Evolutionary conservation across 2,888 invertebrate genomes (phyloP), one percentile per base, ranked within the genome.

Genomic region (Xylota segnis): DNA sequence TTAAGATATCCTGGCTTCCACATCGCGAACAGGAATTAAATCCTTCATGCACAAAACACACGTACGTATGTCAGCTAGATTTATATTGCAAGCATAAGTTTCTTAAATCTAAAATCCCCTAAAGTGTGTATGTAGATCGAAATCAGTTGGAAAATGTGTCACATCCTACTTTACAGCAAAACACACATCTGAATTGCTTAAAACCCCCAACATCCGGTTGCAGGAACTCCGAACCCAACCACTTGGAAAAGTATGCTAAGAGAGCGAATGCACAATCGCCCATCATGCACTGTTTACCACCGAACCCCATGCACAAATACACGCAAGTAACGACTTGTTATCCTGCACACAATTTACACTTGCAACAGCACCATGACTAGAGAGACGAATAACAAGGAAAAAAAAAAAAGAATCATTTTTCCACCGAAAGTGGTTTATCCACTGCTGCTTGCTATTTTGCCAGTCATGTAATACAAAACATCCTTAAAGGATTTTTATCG

Each of bases 191-290:
- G 37, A 37, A 50, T 50, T 50, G 59, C 43, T 52, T 12, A 10
- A 34, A 70, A 23, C 23, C 6, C 6, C 29, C 32, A 40, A 59
- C 61, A 23, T 71, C 37, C 56, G 45, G 40, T 34, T 40, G 18
- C 70, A 37, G 32, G 43, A 59, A 74, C 52, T 47, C 74, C 40
- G 34, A 74, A 74, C 68, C 54, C 56, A 79, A 34, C 61, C 56
- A 68, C 74, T 83, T 61, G 70, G 63, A 68, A 83, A 66, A 83
- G 54, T 68, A 47, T 74, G 79, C 68, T 56, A 50, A 72, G 56
- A 47, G 78, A 61, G 34, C 72, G 74, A 66, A 61, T 66, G 45
- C 72, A 68, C 32, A 29, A 32, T 72, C 65, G 40, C 37, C 59
- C 78, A 56, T 65, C 40, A 50, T 58, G 27, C 76, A 71, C 56